Base-by-base conservation (phyloP, 92 coral and sea anemone genomes). In the Actinostola sp. region DNA sequence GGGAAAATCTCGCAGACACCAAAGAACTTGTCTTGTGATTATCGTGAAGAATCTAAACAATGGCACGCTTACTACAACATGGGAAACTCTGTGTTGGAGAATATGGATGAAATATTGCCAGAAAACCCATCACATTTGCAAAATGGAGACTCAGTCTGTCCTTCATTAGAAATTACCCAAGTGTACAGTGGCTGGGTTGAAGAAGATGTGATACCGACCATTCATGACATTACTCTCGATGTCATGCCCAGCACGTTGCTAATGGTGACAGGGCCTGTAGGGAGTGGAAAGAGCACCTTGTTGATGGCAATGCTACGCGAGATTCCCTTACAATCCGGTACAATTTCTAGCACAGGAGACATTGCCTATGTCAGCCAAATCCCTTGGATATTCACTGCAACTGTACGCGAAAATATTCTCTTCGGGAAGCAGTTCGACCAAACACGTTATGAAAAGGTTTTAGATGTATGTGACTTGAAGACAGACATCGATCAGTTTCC, bases 341-440 rank as follows among this genome's bases (percentile, higher is more conserved):
- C 4, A 17, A 27, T 68, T 36, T 51, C 50, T 17, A 33, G 34
- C 15, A 30, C 45, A 4, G 74, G 74, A 8, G 35, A 15, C 8
- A 68, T 68, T 30, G 74, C 51, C 5, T 68, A 68, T 52, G 62
- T 52, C 49, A 51, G 74, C 56, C 74, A 68, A 39, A 52, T 68
- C 10, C 74, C 74, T 7, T 68, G 74, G 74, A 34, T 68, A 27
- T 68, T 68, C n/a, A 50, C 74, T 19, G 74, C 61, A 51, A 51
- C 74, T 17, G 45, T 68, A 9, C 74, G 62, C 1, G 74, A 68
- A 0, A 68, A 68, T 14, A 68, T 68, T 30, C 74, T 68, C 17
- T 68, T 68, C 23, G 74, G 63, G 5, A 33, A 32, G 62, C 62
- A 43, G 13, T 49, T 50, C 5, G 21, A 68, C 2, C 26, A 51